Percentiles rank a stretch among this genome's conserved stretches.
Conservation (phyloP, 2,113 vertebrate species). For the Embiotoca jacksoni region DNA sequence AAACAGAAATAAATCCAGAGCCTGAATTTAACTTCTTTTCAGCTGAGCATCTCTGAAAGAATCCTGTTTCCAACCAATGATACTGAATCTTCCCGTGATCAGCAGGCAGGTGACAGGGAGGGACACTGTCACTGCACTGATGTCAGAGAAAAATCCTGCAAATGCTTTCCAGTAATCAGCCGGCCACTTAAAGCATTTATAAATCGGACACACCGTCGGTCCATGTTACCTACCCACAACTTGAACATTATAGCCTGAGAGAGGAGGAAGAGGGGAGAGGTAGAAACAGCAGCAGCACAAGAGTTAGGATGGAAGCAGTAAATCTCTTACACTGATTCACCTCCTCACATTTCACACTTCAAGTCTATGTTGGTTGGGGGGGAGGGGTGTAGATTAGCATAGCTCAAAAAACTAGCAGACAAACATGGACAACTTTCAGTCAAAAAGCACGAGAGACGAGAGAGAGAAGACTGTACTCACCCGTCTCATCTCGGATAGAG, state of each 20-base stretch:
- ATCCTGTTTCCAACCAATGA: background rate
- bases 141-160: conserved; percentile 22
- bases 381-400: no score
- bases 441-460: background rate
- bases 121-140: conserved; percentile 51
- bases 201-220: conserved; percentile 5
- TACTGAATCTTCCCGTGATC: conserved; percentile 55
- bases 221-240: conserved; percentile 83
- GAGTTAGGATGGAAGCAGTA: conserved; percentile 17
- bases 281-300: conserved; percentile 62
- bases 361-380: no score
- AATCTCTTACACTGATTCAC: background rate
- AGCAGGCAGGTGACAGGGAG: conserved; percentile 32
- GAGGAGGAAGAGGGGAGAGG: conserved; percentile 49
- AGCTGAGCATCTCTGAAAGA: no score
- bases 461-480: conserved; percentile 79
- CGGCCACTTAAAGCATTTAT: conserved; percentile 74
- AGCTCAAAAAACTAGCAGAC: background rate
- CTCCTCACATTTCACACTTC: no score
- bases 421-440: background rate
- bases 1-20: no score
- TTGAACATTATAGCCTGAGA: conserved; percentile 82
- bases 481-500: conserved; percentile 91
- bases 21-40: background rate
- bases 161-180: conserved; percentile 77